Conservation (phyloP, 2,888 invertebrate species). For the Nysson spinosus region DNA sequence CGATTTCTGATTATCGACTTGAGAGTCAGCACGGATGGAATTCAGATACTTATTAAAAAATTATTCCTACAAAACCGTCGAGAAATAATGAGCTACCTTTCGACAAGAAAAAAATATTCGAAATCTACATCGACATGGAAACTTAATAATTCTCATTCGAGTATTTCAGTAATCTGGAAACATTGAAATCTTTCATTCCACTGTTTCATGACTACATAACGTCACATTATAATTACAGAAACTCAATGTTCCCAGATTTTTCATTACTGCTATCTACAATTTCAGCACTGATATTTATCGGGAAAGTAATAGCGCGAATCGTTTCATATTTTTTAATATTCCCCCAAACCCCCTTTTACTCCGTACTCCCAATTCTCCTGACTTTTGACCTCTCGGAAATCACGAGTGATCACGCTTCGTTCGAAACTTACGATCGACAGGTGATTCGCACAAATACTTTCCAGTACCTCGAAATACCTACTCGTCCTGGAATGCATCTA, state of each 20-base stretch:
- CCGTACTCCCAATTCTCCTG: background rate
- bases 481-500: conserved; percentile 41
- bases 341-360: background rate
- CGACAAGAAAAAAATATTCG: too few species aligned
- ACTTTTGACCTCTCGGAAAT: conserved; percentile 37
- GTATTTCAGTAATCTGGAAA: too few species aligned
- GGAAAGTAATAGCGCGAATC: background rate
- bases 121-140: too few species aligned
- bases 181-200: too few species aligned
- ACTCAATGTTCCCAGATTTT: background rate
- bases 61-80: too few species aligned
- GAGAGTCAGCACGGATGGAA: too few species aligned
- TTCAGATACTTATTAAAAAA: too few species aligned
- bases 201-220: too few species aligned
- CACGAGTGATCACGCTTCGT: conserved; percentile 43
- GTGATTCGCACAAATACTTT: conserved; percentile 53
- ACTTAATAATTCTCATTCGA: too few species aligned
- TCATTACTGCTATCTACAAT: background rate
- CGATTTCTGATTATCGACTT: background rate
- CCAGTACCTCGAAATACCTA: conserved; percentile 44
- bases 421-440: conserved; percentile 56
- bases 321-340: conserved; percentile 8
- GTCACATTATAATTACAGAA: too few species aligned
- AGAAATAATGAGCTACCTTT: too few species aligned
- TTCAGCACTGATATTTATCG: background rate